Evolutionary conservation across 2,113 vertebrate species (phyloP), one percentile per base, ranked within the genome.

Genomic region (Hippocampus barbouri): DNA sequence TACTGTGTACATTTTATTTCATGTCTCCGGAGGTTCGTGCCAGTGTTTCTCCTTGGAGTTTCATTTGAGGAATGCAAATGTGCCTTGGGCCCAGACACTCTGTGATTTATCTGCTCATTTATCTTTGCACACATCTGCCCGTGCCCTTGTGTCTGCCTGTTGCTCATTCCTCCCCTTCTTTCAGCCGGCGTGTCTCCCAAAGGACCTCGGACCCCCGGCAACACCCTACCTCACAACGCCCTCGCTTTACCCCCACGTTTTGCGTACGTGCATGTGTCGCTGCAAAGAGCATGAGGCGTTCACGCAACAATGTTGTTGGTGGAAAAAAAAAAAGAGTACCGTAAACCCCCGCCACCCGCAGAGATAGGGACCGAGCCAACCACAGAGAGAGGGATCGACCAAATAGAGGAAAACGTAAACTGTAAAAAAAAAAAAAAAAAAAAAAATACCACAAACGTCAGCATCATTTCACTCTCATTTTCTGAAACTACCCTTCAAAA

Each of bases 101-200:
- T 21, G 80, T 92, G 91, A 93, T 93, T 92, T 92, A 92, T 92
- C 89, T 89, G 78, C 85, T 91, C 87, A 92, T 92, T 91, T 91
- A 93, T 92, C 90, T 89, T 90, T 89, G 85, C 89, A 89, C 89
- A 90, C 89, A 92, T 92, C 90, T 93, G 89, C 89, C 88, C 85
- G 83, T 90, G 89, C 88, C 90, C 91, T 87, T 91, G 90, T 88
- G 86, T 89, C 84, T 89, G 90, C 90, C 90, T 93, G 90, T 92
- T 91, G 90, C 90, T 91, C 84, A 84, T 87, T 91, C 87, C 84
- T 87, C 34, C 75, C 76, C 83, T 78, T 83, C 78, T 83, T 87
- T 85, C 76, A 81, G 79, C 75, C 79, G 66, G 54, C 72, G 67
- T 69, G 69, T 85, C 88, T 88, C 87, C 86, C 86, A 70, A 60